These are phyloP conservation scores for Sparidentex hasta DNA, from an alignment of 2,797 vertebrate genomes.

Conservation along the genomic window DNA sequence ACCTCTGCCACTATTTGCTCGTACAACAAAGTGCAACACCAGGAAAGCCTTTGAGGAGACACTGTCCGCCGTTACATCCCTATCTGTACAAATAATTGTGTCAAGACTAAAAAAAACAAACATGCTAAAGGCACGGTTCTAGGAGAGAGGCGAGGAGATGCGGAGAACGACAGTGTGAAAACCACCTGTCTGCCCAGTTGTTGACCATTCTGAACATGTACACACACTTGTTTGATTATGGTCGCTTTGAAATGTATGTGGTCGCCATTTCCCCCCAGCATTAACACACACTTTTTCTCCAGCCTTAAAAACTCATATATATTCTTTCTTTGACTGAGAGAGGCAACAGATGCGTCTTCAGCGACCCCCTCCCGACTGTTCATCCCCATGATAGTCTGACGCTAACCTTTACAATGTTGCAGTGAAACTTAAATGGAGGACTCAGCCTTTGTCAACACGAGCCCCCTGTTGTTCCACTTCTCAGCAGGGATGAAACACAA, in stretches of 20 bases:
- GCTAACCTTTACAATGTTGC: conserved; percentile 38
- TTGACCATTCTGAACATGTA: no score
- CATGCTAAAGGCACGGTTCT: no score
- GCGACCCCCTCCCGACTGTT: neutral
- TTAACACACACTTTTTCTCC: neutral
- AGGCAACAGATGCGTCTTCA: conserved; percentile 1
- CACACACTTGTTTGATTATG: no score
- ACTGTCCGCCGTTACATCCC: no score
- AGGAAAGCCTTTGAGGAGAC: no score
- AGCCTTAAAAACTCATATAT: neutral
- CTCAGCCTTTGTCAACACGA: conserved; percentile 39
- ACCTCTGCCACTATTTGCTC: neutral
- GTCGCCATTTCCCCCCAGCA: neutral
- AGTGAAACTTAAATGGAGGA: conserved; percentile 26
- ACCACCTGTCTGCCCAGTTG: no score
- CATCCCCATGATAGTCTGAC: neutral
- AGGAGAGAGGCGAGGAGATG: no score
- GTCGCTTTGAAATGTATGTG: neutral
- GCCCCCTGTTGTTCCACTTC: conserved; percentile 36
- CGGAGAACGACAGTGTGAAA: no score
- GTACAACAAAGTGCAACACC: neutral
- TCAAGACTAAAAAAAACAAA: no score
- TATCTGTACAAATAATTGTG: no score
- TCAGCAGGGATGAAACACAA: conserved; percentile 42
- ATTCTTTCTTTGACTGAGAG: neutral